A percentile compares a stretch with the other conserved stretches of the same genome.
Conservation (phyloP, 2,113 vertebrate genomes). For the Cynopterus brachyotis region DNA sequence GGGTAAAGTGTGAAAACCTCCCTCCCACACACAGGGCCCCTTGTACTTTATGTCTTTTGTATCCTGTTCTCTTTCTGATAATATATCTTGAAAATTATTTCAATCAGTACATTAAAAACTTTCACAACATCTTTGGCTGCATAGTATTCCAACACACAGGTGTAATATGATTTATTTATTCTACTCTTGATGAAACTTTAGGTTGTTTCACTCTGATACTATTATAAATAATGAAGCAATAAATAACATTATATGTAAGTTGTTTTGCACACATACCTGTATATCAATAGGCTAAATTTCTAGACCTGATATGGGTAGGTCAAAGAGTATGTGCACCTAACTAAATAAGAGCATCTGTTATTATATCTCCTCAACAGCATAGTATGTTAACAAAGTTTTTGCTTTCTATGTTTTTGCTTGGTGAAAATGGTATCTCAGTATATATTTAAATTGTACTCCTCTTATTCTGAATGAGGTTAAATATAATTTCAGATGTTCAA, state of each 20-base stretch:
- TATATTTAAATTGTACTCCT: slow-evolving; percentile 1
- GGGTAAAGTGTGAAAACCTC: neutral
- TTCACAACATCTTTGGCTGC: neutral
- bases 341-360: neutral
- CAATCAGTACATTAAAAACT: neutral
- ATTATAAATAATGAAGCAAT: neutral
- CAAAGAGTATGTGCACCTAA: neutral
- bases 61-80: neutral
- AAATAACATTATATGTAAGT: neutral
- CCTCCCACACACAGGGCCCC: neutral
- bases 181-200: neutral
- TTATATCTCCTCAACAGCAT: neutral
- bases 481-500: slow-evolving; percentile 35
- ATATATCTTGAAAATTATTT: neutral
- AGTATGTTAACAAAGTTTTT: neutral
- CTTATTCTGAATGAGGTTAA: neutral
- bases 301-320: neutral
- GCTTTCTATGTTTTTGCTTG: neutral
- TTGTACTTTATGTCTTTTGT: neutral
- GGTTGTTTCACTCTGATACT: neutral
- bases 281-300: neutral
- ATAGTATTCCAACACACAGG: neutral
- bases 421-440: neutral
- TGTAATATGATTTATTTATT: neutral
- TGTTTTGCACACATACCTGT: neutral